phyloP scores from a whole-genome alignment of 2,797 vertebrate species.

The Acanthis flammea region DNA sequence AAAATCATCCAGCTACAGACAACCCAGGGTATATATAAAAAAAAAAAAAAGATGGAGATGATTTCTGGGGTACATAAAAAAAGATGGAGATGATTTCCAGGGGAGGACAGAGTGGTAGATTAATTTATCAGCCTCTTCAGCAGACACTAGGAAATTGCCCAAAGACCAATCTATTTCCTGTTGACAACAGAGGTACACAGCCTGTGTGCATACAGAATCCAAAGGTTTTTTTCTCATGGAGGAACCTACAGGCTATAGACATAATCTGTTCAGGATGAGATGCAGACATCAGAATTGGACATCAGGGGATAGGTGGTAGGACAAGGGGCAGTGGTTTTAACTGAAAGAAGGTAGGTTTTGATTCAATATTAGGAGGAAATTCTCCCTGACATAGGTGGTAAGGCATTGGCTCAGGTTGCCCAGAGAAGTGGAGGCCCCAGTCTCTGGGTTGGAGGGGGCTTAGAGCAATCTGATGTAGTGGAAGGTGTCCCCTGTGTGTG shows the following conservation, averaged over 20 bases:
- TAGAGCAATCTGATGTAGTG: neutral
- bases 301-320: neutral
- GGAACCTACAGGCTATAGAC: neutral
- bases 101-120: neutral
- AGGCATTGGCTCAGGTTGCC: too few species aligned
- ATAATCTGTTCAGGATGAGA: neutral
- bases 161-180: neutral
- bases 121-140: neutral
- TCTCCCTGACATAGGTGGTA: neutral
- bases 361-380: neutral
- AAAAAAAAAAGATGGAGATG: neutral
- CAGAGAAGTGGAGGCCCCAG: neutral
- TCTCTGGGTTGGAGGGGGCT: neutral
- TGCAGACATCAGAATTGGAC: neutral
- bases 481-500: neutral
- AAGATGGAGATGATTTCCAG: neutral
- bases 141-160: neutral
- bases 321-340: rapidly evolving
- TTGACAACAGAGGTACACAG: neutral
- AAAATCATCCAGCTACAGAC: neutral
- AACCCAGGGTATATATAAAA: neutral
- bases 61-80: too few species aligned
- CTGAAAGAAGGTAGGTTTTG: neutral
- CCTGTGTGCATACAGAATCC: neutral
- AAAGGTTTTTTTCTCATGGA: neutral